Evolutionary conservation across 2,113 vertebrate species (phyloP).

Genomic region (Labeo catla): DNA sequence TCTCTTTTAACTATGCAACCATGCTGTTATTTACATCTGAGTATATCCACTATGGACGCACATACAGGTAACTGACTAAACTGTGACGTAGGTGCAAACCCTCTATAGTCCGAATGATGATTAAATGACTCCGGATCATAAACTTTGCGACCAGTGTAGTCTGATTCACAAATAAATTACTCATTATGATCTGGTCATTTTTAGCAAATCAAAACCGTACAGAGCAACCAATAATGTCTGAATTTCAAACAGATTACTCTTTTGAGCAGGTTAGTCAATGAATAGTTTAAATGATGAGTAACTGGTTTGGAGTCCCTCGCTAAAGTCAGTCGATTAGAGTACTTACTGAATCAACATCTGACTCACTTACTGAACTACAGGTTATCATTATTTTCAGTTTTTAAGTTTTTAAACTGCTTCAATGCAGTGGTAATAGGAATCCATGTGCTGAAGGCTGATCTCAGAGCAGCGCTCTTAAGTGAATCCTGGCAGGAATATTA

Average conservation of each 20-base stretch:
- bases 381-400: not conserved
- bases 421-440: not conserved
- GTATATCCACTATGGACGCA: too few species aligned
- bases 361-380: not conserved
- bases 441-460: not conserved
- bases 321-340: too few species aligned
- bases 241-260: not conserved
- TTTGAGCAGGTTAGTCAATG: not conserved
- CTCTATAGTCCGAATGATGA: not conserved
- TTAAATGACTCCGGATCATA: not conserved
- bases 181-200: not conserved
- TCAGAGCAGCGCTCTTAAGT: not conserved
- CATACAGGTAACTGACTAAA: too few species aligned
- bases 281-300: not conserved
- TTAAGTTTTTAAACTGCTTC: conserved; percentile 11
- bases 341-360: not conserved
- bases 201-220: not conserved
- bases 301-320: not conserved
- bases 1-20: too few species aligned
- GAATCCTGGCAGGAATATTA: not conserved
- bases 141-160: too few species aligned
- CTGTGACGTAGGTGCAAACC: too few species aligned
- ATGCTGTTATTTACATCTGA: too few species aligned
- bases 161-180: not conserved
- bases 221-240: not conserved